Conservation (phyloP, 2,113 vertebrate genomes). For the Aegotheles bennettii region DNA sequence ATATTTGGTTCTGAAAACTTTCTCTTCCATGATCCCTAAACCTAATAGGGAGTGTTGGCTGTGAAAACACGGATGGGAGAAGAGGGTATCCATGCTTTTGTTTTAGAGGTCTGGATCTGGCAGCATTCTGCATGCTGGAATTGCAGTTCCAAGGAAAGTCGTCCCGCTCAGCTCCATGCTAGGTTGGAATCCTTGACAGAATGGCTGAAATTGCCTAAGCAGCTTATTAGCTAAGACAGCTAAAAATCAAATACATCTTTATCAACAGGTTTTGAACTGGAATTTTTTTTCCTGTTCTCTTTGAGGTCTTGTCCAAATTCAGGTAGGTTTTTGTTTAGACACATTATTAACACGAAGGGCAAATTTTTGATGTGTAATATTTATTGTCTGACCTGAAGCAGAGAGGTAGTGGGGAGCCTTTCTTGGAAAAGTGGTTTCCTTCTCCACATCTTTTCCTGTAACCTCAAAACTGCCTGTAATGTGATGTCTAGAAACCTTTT, state of each 20-base stretch:
- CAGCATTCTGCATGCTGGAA: neutral
- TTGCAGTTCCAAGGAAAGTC: neutral
- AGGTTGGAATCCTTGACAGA: neutral
- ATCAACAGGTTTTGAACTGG: neutral
- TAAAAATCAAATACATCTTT: neutral
- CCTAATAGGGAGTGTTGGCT: neutral
- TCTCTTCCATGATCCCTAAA: neutral
- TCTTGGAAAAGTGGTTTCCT: neutral
- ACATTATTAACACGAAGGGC: neutral
- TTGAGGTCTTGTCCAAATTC: neutral
- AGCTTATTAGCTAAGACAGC: neutral
- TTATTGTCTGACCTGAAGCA: neutral
- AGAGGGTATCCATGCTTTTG: neutral
- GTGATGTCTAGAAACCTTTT: neutral
- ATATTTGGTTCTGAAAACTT: neutral
- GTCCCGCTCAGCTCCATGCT: neutral
- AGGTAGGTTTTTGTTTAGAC: neutral
- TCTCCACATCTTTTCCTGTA: neutral
- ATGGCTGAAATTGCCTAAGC: neutral
- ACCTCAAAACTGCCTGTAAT: neutral
- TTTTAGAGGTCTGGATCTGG: neutral
- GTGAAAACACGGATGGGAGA: neutral
- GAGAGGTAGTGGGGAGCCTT: neutral
- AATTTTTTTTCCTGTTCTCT: neutral
- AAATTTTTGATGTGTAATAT: neutral